These are phyloP conservation scores for Butorides virescens DNA, from an alignment of 2,113 vertebrate genomes.

Conservation along the genomic window DNA sequence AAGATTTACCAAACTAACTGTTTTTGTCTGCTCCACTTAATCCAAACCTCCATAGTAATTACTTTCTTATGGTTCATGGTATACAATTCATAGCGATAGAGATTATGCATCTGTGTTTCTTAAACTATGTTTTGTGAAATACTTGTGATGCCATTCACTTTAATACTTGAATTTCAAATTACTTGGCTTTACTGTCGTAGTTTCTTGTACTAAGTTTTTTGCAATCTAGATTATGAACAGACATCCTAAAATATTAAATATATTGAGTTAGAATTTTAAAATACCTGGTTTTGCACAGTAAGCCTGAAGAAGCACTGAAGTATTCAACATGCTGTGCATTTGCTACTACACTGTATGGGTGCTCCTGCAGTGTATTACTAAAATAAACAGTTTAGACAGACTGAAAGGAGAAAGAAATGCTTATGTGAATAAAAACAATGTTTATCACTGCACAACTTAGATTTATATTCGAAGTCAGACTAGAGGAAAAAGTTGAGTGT, in stretches of 20 bases:
- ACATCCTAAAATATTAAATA: neutral
- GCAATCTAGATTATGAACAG: neutral
- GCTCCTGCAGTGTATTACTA: neutral
- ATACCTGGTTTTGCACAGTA: neutral
- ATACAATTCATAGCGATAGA: neutral
- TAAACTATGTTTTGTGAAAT: neutral
- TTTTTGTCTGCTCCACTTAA: neutral
- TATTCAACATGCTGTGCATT: neutral
- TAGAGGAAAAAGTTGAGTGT: neutral
- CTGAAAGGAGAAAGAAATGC: neutral
- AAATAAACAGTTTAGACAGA: constrained; percentile 6
- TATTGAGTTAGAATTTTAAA: neutral
- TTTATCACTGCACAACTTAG: neutral
- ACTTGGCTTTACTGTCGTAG: neutral
- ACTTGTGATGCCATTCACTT: neutral
- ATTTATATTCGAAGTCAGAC: neutral
- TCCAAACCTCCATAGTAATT: neutral
- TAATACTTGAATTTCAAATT: neutral
- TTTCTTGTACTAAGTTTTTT: neutral
- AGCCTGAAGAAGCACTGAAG: neutral
- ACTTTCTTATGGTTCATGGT: neutral
- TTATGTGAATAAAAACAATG: neutral
- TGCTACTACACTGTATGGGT: neutral
- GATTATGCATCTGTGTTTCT: neutral
- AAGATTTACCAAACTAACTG: neutral